Evolutionary conservation across 2,888 invertebrate species (phyloP), one percentile per base, ranked within the genome.

Genomic region (Euzophera pinguis): DNA sequence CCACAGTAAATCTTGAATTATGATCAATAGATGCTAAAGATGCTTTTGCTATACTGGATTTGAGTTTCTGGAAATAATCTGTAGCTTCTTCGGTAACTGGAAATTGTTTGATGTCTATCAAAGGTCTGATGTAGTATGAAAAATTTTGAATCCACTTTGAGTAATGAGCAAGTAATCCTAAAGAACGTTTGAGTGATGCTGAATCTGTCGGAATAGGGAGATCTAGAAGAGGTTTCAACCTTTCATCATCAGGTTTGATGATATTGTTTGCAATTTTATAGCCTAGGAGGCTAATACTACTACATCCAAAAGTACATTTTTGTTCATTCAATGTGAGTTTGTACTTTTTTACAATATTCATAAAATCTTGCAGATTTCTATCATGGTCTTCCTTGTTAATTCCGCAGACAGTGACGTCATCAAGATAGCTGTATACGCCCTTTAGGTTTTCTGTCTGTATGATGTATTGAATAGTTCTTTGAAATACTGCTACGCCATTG

Each of bases 321-420:
- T 37, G 5, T 37, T 12, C 13, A 7, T 37, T 37, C 3, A 37
- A 13, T 3, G 37, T 37, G 3, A 37, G 12, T 1, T 8, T 2
- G 13, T 37, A 37, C 7, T 37, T 37, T 3, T 37, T 3, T 12
- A 7, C 37, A 5, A 13, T 13, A 1, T 2, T 13, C 37, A 37
- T 37, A 37, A 37, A 37, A 12, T 12, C 13, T 2, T 47, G 5
- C 47, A 61, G 39, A 7, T 63, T 59, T 34, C 27, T 37, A 27
- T 61, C 58, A 17, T 60, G 58, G 0, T 59, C 57, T 16, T 50
- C 35, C 45, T 54, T 29, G 9, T 22, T 47, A 29, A 53, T 53
- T 0, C 63, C 57, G 38, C 60, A 60, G 1, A 63, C 45, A 1
- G 61, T 61, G 1, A 63, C 49, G 14, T 61, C 60, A 47, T 63